phyloP scores from a whole-genome alignment of 2,797 vertebrate genomes.

The Enteromius trimaculatus region DNA sequence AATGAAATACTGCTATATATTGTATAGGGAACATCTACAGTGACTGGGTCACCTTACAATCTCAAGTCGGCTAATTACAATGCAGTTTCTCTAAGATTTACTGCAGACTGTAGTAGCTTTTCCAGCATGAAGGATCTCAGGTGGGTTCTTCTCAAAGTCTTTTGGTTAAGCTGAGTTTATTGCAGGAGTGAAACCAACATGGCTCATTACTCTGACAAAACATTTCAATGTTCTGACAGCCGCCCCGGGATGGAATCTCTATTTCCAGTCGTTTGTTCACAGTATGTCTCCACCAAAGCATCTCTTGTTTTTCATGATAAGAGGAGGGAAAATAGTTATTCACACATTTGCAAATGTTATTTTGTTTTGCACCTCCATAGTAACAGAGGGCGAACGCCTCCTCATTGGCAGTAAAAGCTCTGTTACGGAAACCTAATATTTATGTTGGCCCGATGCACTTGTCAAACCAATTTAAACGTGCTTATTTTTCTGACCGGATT shows the following conservation, averaged over 20 bases:
- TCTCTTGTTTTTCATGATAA: conserved; percentile 43
- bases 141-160: conserved; percentile 25
- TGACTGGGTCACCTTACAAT: neutral
- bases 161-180: conserved; percentile 33
- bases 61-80: conserved; percentile 3
- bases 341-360: conserved; percentile 9
- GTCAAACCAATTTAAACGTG: conserved; percentile 34
- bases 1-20: conserved; percentile 5
- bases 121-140: conserved; percentile 33
- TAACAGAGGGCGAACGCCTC: conserved; percentile 21
- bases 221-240: conserved; percentile 39
- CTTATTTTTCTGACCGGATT: conserved; percentile 29
- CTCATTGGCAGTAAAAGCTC: conserved; percentile 8
- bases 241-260: neutral
- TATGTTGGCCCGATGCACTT: conserved; percentile 39
- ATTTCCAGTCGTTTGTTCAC: conserved; percentile 8
- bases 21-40: neutral
- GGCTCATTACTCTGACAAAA: conserved; percentile 45
- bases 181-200: conserved; percentile 25
- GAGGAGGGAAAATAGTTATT: conserved; percentile 30
- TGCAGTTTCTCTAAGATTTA: conserved; percentile 16
- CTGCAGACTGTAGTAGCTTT: conserved; percentile 12
- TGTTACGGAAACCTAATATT: conserved; percentile 39
- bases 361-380: conserved; percentile 51
- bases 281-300: conserved; percentile 22